These are phyloP conservation scores for Notothenia coriiceps DNA, from an alignment of 2,113 vertebrate species.

Conservation along the genomic window DNA sequence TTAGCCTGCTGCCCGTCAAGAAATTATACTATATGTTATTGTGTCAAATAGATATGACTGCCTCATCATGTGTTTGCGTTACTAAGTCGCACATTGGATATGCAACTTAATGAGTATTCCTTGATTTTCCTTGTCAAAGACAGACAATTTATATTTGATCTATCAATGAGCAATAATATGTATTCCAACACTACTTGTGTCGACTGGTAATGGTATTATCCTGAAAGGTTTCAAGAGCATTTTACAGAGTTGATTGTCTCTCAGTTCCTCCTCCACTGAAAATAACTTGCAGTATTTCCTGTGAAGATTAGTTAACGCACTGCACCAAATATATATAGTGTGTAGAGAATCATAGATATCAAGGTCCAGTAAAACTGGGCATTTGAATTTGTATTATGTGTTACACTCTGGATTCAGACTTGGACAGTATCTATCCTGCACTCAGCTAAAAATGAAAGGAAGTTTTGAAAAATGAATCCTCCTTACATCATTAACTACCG, in stretches of 20 bases:
- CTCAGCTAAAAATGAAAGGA: background rate
- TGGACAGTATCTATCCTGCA: background rate
- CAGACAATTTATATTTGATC: constrained; percentile 43
- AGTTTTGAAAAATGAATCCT: background rate
- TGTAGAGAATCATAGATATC: background rate
- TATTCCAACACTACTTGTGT: background rate
- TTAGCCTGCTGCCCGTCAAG: background rate
- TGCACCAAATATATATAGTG: background rate
- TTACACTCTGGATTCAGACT: background rate
- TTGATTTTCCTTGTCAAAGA: constrained; percentile 78
- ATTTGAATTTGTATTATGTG: background rate
- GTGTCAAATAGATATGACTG: constrained; percentile 79
- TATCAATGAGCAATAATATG: background rate
- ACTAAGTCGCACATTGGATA: background rate
- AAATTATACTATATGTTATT: background rate
- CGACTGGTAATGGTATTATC: background rate
- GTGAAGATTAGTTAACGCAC: background rate
- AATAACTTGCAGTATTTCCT: background rate
- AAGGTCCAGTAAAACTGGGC: background rate
- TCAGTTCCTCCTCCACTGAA: constrained; percentile 1
- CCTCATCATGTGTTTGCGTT: constrained; percentile 83
- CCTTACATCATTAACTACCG: background rate
- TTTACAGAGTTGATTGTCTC: constrained; percentile 18
- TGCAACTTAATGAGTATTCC: constrained; percentile 31
- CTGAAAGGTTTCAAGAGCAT: background rate